Evolutionary conservation across 2,113 vertebrate genomes (phyloP).

Genomic region (Salvelinus sp.): DNA sequence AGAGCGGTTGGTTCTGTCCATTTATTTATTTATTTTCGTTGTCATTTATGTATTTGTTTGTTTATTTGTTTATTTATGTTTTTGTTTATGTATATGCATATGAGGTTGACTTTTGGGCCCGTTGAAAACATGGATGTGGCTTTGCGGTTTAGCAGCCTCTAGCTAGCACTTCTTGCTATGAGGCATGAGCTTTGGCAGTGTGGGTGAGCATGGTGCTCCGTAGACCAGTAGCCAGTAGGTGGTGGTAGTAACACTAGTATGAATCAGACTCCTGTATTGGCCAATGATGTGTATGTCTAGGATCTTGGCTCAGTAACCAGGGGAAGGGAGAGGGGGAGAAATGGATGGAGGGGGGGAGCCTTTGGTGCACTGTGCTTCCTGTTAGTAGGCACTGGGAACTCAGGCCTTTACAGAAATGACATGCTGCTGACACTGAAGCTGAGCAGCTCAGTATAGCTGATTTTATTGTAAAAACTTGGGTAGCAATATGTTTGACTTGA

Average conservation of each 20-base stretch:
- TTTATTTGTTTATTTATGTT: not conserved
- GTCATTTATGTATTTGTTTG: not conserved
- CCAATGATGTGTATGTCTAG: not conserved
- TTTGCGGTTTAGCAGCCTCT: not conserved
- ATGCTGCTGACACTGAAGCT: no score
- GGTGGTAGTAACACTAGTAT: slow-evolving; percentile 32
- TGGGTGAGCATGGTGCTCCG: not conserved
- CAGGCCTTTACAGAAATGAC: no score
- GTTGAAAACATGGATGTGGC: not conserved
- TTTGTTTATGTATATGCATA: not conserved
- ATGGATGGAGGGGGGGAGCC: not conserved
- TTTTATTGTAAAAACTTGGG: no score
- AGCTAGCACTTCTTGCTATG: not conserved
- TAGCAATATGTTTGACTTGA: no score
- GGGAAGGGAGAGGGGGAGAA: not conserved
- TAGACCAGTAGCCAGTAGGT: slow-evolving; percentile 32
- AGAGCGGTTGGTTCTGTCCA: not conserved
- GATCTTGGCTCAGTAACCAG: not conserved
- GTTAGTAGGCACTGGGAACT: no score
- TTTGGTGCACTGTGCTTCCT: no score
- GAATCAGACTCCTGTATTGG: not conserved
- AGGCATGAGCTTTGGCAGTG: not conserved
- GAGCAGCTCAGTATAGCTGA: no score
- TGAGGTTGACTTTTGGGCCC: not conserved
- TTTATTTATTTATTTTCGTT: not conserved